Conservation (phyloP, 1,140 invertebrate genomes). For the Drosophila hydei region DNA sequence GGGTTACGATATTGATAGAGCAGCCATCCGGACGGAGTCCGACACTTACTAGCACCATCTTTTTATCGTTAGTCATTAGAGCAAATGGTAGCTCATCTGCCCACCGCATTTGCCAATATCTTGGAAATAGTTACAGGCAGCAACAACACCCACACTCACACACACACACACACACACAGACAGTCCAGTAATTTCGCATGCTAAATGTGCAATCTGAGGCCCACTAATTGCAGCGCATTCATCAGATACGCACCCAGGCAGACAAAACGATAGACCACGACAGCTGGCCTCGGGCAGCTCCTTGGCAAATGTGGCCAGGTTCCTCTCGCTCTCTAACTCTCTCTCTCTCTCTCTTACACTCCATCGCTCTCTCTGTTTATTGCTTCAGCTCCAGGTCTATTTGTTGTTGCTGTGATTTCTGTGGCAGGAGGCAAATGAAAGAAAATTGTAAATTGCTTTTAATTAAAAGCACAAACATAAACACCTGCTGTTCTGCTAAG, state of each 20-base stretch:
- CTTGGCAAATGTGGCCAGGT: background rate
- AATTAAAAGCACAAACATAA: conserved; percentile 82
- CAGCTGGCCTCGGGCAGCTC: conserved; percentile 11
- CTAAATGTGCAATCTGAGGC: conserved; percentile 76
- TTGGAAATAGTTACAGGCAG: conserved; percentile 50
- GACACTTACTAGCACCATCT: conserved; percentile 12
- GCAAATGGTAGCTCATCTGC: conserved; percentile 38
- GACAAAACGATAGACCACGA: conserved; percentile 10
- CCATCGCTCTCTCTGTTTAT: background rate
- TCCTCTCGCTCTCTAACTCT: background rate
- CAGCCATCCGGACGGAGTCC: background rate
- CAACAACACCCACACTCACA: conserved; percentile 5
- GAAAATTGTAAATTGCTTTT: conserved; percentile 82
- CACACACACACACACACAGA: background rate
- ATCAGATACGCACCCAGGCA: conserved; percentile 55
- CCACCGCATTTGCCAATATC: conserved; percentile 41
- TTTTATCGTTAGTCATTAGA: conserved; percentile 37
- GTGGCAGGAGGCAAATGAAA: conserved; percentile 56
- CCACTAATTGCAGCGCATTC: conserved; percentile 76
- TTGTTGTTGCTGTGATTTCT: conserved; percentile 34
- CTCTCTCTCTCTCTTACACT: background rate
- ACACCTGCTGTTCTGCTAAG: conserved; percentile 70
- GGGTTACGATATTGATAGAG: conserved; percentile 20
- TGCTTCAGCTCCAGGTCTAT: background rate
- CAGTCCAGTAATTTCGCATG: conserved; percentile 53